Conservation (phyloP, 2,888 invertebrate genomes). For the Aelia acuminata region DNA sequence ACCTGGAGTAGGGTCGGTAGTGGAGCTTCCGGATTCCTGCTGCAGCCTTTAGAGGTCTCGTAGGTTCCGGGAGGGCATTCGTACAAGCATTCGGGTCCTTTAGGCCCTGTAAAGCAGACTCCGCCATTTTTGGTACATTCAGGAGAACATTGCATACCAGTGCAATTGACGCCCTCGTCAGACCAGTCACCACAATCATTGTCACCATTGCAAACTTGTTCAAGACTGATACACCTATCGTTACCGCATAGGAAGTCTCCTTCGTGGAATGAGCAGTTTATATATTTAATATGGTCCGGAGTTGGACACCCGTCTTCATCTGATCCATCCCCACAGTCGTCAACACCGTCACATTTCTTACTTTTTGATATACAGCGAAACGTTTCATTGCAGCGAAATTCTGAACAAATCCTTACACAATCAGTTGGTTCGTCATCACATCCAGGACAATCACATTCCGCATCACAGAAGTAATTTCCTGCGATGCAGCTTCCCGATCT, state of each 20-base stretch:
- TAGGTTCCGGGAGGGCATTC: constrained; percentile 18
- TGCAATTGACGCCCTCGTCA: constrained; percentile 21
- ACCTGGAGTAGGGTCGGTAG: background rate
- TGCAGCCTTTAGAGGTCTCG: constrained; percentile 20
- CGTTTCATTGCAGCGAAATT: background rate
- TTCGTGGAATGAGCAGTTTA: background rate
- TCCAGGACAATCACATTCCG: background rate
- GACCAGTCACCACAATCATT: constrained; percentile 44
- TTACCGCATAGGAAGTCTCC: constrained; percentile 12
- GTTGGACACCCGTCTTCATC: background rate
- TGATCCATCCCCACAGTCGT: constrained; percentile 41
- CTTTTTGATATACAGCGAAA: constrained; percentile 10
- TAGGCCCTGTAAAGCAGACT: background rate
- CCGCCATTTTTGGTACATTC: background rate
- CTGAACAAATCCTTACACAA: background rate
- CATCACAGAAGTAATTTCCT: background rate
- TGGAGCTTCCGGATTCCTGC: background rate
- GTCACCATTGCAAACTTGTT: background rate
- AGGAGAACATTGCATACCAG: background rate
- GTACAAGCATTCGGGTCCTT: background rate
- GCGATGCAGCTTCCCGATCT: too few relatives aligned
- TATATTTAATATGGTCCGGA: too few relatives aligned
- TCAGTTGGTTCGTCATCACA: constrained; percentile 30
- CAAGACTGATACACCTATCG: background rate
- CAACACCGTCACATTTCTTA: background rate